A percentile compares a stretch with the other conserved stretches of the same genome.
Conservation (phyloP, 2,797 vertebrate genomes). For the Bradypus variegatus region DNA sequence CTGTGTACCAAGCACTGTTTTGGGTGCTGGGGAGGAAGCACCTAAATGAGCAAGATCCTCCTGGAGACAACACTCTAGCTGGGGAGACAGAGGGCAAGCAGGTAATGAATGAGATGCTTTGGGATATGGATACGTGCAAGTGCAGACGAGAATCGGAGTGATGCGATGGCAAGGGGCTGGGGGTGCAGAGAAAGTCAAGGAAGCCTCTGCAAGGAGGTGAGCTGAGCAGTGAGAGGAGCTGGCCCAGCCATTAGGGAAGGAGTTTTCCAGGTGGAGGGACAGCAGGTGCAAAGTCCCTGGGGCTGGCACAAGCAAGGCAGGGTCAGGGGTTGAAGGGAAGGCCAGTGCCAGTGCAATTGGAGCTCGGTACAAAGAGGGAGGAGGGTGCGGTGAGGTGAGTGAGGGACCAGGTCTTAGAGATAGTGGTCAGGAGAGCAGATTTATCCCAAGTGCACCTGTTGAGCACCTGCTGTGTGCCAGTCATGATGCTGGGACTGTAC, state of each 20-base stretch:
- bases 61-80: not conserved
- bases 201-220: not conserved
- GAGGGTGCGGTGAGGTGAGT: not conserved
- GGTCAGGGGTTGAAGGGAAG: not conserved
- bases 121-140: not conserved
- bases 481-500: not conserved
- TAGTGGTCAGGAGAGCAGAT: not conserved
- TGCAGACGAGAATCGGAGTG: accelerated
- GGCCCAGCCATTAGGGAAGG: not conserved
- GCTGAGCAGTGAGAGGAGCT: not conserved
- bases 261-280: not conserved
- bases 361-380: not conserved
- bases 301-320: not conserved
- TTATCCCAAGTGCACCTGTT: not conserved
- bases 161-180: not conserved
- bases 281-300: not conserved
- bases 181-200: not conserved
- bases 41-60: too few species aligned
- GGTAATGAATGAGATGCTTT: not conserved
- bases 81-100: not conserved
- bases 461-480: not conserved
- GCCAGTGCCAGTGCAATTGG: not conserved
- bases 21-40: not conserved
- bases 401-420: not conserved
- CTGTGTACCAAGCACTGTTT: not conserved